phyloP scores from a whole-genome alignment of 2,888 invertebrate species.

The Steinernema hermaphroditum region DNA sequence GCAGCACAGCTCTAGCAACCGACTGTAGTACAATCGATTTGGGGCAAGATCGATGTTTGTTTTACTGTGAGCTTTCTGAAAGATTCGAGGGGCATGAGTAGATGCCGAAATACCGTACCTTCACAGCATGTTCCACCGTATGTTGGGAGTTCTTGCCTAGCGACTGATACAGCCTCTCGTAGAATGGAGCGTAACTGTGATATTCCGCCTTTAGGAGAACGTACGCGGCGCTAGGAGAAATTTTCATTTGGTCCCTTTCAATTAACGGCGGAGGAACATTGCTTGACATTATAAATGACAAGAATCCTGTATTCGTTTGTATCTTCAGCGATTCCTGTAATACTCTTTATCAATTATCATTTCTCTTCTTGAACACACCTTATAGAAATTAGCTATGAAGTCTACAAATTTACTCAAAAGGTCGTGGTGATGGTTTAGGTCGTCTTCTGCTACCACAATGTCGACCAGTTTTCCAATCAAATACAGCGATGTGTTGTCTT shows the following conservation, averaged over 20 bases:
- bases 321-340: constrained; percentile 39
- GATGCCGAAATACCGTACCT: constrained; percentile 31
- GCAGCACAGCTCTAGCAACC: constrained; percentile 51
- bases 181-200: constrained; percentile 47
- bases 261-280: constrained; percentile 55
- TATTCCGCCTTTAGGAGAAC: constrained; percentile 53
- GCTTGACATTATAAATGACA: constrained; percentile 54
- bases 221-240: constrained; percentile 55
- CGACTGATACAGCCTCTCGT: constrained; percentile 46
- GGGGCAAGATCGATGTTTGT: constrained; percentile 48
- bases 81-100: not conserved
- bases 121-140: constrained; percentile 48
- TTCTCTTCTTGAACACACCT: constrained; percentile 35
- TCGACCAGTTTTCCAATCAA: constrained; percentile 52
- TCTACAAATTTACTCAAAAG: constrained; percentile 32
- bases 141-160: constrained; percentile 53
- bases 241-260: constrained; percentile 40
- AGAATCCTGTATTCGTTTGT: constrained; percentile 39
- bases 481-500: constrained; percentile 48
- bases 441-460: constrained; percentile 52
- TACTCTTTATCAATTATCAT: not conserved
- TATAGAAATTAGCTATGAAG: constrained; percentile 49
- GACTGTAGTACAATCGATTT: constrained; percentile 50
- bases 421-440: constrained; percentile 32
- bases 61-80: constrained; percentile 58